phyloP scores from a whole-genome alignment of 2,797 vertebrate genomes.

The Fratercula arctica region DNA sequence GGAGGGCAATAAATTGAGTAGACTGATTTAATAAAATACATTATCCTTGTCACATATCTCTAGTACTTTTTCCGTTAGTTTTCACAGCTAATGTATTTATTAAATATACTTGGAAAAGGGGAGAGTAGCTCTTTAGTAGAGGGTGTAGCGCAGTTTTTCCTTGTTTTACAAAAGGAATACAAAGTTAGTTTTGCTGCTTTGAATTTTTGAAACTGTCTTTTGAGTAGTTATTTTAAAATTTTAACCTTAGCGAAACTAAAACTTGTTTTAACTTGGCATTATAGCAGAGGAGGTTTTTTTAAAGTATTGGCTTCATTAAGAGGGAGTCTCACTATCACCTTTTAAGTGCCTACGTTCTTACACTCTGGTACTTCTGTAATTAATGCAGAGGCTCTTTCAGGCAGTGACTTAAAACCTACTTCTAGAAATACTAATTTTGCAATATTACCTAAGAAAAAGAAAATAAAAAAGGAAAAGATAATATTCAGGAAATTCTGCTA shows the following conservation, averaged over 20 bases:
- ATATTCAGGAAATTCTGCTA: background rate
- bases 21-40: background rate
- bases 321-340: background rate
- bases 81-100: background rate
- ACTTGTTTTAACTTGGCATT: background rate
- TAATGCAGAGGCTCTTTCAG: background rate
- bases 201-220: background rate
- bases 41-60: background rate
- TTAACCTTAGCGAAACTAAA: background rate
- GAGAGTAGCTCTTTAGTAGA: background rate
- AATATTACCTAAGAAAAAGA: background rate
- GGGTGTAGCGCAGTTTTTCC: background rate
- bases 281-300: background rate
- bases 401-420: background rate
- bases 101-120: background rate
- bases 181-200: background rate
- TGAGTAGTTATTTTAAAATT: background rate
- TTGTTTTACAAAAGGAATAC: background rate
- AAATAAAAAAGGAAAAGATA: background rate
- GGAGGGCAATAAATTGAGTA: background rate
- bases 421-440: background rate
- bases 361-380: background rate
- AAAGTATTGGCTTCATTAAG: background rate
- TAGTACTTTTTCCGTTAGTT: background rate
- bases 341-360: background rate